Percentiles rank a stretch among this genome's conserved stretches.
Conservation (phyloP, 2,113 vertebrate genomes). For the Oreotrochilus melanogaster region DNA sequence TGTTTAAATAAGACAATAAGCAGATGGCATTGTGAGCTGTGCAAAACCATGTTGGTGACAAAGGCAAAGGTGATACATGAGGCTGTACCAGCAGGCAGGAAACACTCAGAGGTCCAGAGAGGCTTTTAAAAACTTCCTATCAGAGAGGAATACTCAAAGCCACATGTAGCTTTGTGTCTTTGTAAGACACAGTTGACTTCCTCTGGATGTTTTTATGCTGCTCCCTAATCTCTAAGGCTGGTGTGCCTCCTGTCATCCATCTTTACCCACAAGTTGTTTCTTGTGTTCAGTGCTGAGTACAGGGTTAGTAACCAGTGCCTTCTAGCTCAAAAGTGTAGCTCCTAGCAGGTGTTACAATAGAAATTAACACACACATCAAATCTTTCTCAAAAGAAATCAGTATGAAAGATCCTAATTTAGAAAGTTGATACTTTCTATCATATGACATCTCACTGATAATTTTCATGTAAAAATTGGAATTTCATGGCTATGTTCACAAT, state of each 20-base stretch:
- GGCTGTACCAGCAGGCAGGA: fast-evolving
- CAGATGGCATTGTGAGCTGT: neutral
- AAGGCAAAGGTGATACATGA: neutral
- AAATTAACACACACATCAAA: neutral
- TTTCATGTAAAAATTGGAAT: neutral
- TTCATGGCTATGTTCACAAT: neutral
- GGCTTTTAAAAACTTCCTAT: neutral
- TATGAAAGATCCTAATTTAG: neutral
- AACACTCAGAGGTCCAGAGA: neutral
- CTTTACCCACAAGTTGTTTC: neutral
- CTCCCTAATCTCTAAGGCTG: neutral
- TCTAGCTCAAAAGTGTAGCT: neutral
- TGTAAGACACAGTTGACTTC: neutral
- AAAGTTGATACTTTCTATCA: neutral
- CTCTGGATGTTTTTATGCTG: neutral
- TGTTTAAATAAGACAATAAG: neutral
- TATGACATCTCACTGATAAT: neutral
- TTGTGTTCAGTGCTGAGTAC: neutral
- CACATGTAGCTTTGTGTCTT: neutral
- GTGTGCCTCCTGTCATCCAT: neutral
- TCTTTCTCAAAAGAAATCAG: neutral
- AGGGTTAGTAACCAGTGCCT: neutral
- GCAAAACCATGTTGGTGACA: neutral
- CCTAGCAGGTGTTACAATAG: neutral
- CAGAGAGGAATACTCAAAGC: neutral